Conservation (phyloP, 2,888 invertebrate genomes). For the Microplitis deprimator region DNA sequence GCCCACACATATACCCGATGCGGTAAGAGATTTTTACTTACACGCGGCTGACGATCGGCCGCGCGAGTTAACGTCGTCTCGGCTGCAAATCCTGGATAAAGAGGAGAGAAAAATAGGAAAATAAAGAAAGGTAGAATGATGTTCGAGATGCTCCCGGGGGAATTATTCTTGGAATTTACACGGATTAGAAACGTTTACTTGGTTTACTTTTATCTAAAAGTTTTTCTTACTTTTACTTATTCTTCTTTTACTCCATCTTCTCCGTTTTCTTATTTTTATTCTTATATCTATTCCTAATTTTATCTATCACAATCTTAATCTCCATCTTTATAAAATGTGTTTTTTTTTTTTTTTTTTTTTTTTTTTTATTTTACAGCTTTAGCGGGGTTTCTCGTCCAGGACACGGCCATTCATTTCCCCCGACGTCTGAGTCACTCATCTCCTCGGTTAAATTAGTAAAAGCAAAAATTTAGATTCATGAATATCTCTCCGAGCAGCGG, state of each 20-base stretch:
- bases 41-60: not conserved
- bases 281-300: not conserved
- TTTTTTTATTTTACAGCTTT: slow-evolving; percentile 23
- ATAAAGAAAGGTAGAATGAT: not conserved
- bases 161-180: slow-evolving; percentile 41
- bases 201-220: slow-evolving; percentile 12
- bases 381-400: slow-evolving; percentile 3
- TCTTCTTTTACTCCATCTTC: slow-evolving; percentile 9
- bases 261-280: not conserved
- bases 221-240: not conserved
- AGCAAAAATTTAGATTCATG: slow-evolving; percentile 51
- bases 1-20: too few species aligned
- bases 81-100: not conserved
- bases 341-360: slow-evolving; percentile 39
- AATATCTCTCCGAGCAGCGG: slow-evolving; percentile 42
- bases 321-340: slow-evolving; percentile 28
- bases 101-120: not conserved
- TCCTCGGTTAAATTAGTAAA: slow-evolving; percentile 48
- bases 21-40: not conserved
- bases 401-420: slow-evolving; percentile 41
- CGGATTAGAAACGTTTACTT: slow-evolving; percentile 37
- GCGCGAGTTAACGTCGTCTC: not conserved
- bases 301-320: slow-evolving; percentile 30
- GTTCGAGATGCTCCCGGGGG: slow-evolving; percentile 13
- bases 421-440: slow-evolving; percentile 46